phyloP scores from a whole-genome alignment of 2,888 invertebrate genomes.

The Phoenoteleia sp. region DNA sequence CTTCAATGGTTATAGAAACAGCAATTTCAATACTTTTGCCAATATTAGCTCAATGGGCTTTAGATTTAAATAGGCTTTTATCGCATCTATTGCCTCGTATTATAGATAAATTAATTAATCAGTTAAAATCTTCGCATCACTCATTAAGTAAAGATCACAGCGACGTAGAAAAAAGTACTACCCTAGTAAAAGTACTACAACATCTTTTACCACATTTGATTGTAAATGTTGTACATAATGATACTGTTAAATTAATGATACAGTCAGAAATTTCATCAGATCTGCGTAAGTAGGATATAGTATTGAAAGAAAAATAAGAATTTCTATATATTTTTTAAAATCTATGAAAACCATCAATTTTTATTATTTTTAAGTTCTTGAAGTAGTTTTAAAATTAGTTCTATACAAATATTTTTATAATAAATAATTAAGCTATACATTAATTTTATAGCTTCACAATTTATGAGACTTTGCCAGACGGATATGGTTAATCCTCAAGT shows the following conservation, averaged over 20 bases:
- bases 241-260: constrained; percentile 77
- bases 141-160: constrained; percentile 79
- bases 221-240: constrained; percentile 80
- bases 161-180: constrained; percentile 80
- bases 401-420: too few relatives aligned
- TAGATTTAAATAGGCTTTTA: constrained; percentile 87
- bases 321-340: too few relatives aligned
- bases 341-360: too few relatives aligned
- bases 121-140: constrained; percentile 79
- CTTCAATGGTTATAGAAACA: constrained; percentile 87
- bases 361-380: too few relatives aligned
- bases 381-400: too few relatives aligned
- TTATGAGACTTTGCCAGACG: constrained; percentile 86
- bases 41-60: constrained; percentile 90
- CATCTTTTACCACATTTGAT: constrained; percentile 82
- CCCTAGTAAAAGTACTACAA: constrained; percentile 80
- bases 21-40: constrained; percentile 88
- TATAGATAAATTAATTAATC: constrained; percentile 80
- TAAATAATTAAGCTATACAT: too few relatives aligned
- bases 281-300: constrained; percentile 77
- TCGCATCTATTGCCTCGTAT: constrained; percentile 87
- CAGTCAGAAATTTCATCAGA: constrained; percentile 78
- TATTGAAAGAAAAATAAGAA: neutral
- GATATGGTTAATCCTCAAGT: constrained; percentile 88
- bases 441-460: constrained; percentile 86